Evolutionary conservation across 2,888 invertebrate species (phyloP).

Genomic region (Terebella lapidaria): DNA sequence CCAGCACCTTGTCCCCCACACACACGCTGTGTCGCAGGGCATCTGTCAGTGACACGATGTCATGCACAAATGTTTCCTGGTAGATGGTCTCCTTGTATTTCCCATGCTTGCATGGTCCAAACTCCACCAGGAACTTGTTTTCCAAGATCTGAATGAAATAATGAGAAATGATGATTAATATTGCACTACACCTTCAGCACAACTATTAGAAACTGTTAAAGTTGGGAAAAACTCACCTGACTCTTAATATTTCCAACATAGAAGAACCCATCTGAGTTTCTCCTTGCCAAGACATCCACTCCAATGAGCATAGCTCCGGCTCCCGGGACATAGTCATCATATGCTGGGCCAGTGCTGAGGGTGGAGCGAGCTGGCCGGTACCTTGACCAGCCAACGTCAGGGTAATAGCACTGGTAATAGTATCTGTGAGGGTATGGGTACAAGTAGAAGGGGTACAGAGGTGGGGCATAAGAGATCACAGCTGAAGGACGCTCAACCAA

Average conservation of each 20-base stretch:
- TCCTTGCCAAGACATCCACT: conserved; percentile 43
- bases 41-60: conserved; percentile 48
- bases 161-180: background rate
- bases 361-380: conserved; percentile 34
- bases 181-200: background rate
- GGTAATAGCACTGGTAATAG: conserved; percentile 12
- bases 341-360: background rate
- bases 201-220: too few relatives aligned
- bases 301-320: conserved; percentile 47
- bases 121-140: conserved; percentile 45
- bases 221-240: conserved; percentile 38
- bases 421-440: conserved; percentile 17
- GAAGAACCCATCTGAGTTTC: conserved; percentile 48
- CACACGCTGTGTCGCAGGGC: conserved; percentile 45
- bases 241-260: conserved; percentile 48
- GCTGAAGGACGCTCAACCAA: background rate
- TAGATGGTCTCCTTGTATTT: conserved; percentile 44
- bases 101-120: conserved; percentile 48
- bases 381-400: conserved; percentile 23
- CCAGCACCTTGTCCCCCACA: conserved; percentile 41
- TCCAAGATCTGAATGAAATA: conserved; percentile 21
- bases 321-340: conserved; percentile 28
- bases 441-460: conserved; percentile 16
- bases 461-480: conserved; percentile 9
- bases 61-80: conserved; percentile 49